These are phyloP conservation scores for Pseudococcus viburni DNA, from an alignment of 2,888 invertebrate species.

Conservation along the genomic window DNA sequence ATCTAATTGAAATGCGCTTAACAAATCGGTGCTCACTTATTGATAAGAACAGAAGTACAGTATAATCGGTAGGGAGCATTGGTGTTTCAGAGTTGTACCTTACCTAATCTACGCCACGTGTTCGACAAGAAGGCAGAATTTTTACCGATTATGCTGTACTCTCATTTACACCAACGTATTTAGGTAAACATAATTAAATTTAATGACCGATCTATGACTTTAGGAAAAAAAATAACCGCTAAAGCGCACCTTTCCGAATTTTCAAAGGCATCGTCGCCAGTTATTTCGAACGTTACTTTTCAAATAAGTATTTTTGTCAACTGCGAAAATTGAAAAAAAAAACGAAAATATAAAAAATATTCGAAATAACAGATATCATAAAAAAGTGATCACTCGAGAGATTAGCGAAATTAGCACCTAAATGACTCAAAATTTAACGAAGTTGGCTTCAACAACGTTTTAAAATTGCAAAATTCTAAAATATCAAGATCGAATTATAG, in stretches of 20 bases:
- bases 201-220: neutral
- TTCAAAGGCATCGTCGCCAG: neutral
- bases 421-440: too few species aligned
- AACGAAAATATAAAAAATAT: neutral
- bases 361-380: too few species aligned
- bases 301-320: neutral
- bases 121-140: neutral
- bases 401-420: too few species aligned
- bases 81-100: neutral
- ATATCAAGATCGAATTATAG: too few species aligned
- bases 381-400: too few species aligned
- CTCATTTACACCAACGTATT: constrained; percentile 1
- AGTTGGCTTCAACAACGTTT: too few species aligned
- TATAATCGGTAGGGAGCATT: neutral
- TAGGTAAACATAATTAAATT: constrained; percentile 7
- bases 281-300: constrained; percentile 7
- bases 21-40: constrained; percentile 39
- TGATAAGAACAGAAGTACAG: neutral
- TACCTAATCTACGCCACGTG: neutral
- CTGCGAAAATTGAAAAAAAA: neutral
- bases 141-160: neutral
- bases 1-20: constrained; percentile 35
- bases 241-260: constrained; percentile 3
- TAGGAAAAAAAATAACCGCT: neutral
- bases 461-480: too few species aligned